These are phyloP conservation scores for Cotesia chilonis DNA, from an alignment of 1,140 invertebrate species.

Conservation along the genomic window DNA sequence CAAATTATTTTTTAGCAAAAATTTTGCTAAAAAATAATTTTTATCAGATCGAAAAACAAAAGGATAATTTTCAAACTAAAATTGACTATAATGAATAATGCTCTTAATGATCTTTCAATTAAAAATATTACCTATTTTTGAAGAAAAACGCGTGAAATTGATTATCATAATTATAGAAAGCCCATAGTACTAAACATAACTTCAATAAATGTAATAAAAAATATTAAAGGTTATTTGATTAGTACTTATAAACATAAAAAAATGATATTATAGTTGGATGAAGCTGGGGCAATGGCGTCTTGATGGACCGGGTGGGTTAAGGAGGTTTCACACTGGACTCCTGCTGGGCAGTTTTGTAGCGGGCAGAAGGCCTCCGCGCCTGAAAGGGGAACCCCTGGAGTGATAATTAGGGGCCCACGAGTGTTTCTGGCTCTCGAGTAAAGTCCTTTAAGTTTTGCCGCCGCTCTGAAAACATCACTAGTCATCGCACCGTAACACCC, in stretches of 20 bases:
- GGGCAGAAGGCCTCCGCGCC: slow-evolving; percentile 44
- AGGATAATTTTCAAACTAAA: no score
- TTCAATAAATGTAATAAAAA: neutral
- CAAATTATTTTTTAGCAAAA: no score
- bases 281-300: slow-evolving; percentile 27
- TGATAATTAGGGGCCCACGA: slow-evolving; percentile 59
- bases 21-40: no score
- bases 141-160: no score
- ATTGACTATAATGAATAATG: no score
- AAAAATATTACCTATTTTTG: no score
- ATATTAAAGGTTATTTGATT: slow-evolving; percentile 1
- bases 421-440: slow-evolving; percentile 56
- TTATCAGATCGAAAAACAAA: no score
- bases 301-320: slow-evolving; percentile 41
- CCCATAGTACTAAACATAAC: no score
- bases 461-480: slow-evolving; percentile 56
- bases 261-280: slow-evolving; percentile 23
- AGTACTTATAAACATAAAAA: slow-evolving; percentile 9
- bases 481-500: slow-evolving; percentile 46
- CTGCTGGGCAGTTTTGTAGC: slow-evolving; percentile 57
- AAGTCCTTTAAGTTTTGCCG: slow-evolving; percentile 58
- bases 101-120: no score
- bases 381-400: slow-evolving; percentile 56
- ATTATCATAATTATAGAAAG: no score
- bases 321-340: slow-evolving; percentile 49